Evolutionary conservation across 2,797 vertebrate species (phyloP).

Genomic region (Rhyacichthys aspro): DNA sequence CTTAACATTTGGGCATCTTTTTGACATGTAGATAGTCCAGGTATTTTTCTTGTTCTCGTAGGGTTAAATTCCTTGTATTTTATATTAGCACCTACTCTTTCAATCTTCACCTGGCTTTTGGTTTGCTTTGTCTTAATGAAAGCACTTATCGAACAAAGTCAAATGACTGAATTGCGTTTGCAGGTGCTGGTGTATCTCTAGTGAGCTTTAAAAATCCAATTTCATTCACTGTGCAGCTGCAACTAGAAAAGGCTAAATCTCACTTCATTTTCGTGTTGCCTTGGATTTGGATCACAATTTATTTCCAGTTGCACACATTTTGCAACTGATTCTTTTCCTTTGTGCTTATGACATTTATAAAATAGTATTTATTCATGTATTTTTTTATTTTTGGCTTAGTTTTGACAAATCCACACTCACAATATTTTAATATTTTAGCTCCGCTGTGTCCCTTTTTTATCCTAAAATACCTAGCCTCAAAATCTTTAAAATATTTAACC

Average conservation of each 20-base stretch:
- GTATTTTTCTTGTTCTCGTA: background rate
- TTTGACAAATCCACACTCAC: too few relatives aligned
- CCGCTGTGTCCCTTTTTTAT: too few relatives aligned
- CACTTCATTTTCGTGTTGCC: conserved; percentile 8
- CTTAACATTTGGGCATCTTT: too few relatives aligned
- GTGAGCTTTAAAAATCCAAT: conserved; percentile 1
- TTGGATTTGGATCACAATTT: conserved; percentile 3
- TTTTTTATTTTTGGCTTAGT: background rate
- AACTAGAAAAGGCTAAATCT: conserved; percentile 1
- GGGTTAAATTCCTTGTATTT: background rate
- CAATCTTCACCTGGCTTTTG: background rate
- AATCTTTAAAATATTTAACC: too few relatives aligned
- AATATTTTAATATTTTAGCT: too few relatives aligned
- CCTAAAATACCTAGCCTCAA: too few relatives aligned
- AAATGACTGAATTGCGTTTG: conserved; percentile 6
- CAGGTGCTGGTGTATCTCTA: conserved; percentile 10
- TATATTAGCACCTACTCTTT: background rate
- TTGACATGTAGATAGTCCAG: background rate
- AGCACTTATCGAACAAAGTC: conserved; percentile 7
- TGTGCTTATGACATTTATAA: background rate
- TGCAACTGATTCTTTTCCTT: background rate
- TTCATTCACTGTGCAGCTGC: conserved; percentile 2
- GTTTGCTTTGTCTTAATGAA: conserved; percentile 3
- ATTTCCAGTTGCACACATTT: background rate
- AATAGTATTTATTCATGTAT: background rate